A percentile compares a stretch with the other conserved stretches of the same genome.
phyloP scores from a whole-genome alignment of 1,140 invertebrate species.

The Bemisia tabaci region DNA sequence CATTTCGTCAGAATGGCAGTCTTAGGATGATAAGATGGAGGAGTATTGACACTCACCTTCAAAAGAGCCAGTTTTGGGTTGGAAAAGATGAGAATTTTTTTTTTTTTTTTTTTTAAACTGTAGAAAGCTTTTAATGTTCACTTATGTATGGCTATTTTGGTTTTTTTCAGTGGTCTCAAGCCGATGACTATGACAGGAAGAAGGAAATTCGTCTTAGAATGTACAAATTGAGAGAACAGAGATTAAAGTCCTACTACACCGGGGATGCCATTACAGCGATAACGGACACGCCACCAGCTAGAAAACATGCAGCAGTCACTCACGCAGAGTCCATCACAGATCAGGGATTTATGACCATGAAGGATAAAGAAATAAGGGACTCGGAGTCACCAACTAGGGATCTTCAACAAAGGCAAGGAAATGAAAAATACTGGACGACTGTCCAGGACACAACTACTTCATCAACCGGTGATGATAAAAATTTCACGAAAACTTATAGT shows the following conservation, averaged over 20 bases:
- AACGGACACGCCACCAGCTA: conserved; percentile 10
- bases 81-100: background rate
- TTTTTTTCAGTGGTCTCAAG: conserved; percentile 59
- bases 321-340: conserved; percentile 52
- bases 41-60: too few relatives aligned
- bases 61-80: too few relatives aligned
- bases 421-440: conserved; percentile 21
- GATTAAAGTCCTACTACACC: conserved; percentile 52
- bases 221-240: conserved; percentile 62
- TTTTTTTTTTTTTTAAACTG: background rate
- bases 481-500: conserved; percentile 18
- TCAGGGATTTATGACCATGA: conserved; percentile 57
- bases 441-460: conserved; percentile 17
- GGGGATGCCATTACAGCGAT: conserved; percentile 30
- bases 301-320: conserved; percentile 30
- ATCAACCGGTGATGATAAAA: conserved; percentile 9
- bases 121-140: background rate
- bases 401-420: conserved; percentile 26
- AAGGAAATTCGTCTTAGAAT: conserved; percentile 72
- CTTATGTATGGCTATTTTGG: too few relatives aligned
- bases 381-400: conserved; percentile 55
- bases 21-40: too few relatives aligned
- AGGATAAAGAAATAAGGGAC: conserved; percentile 59
- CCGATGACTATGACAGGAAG: conserved; percentile 68
- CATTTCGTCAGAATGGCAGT: too few relatives aligned